Percentiles rank a stretch among this genome's conserved stretches.
Conservation (phyloP, 92 coral and sea anemone species). For the Zoanthus solanderi region DNA sequence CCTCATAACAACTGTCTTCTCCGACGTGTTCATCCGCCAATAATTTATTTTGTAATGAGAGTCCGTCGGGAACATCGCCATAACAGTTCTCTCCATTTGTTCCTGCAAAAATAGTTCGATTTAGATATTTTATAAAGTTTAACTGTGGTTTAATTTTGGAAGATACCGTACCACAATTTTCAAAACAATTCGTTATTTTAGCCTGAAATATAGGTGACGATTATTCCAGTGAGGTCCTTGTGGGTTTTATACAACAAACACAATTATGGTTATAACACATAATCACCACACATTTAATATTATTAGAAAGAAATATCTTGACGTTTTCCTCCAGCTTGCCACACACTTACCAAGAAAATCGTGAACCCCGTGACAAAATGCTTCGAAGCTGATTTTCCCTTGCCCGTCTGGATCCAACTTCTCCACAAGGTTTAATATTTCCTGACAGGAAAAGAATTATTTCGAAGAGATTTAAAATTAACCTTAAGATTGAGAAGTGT, state of each 20-base stretch:
- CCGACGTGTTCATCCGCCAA: slow-evolving; percentile 63
- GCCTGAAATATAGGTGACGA: slow-evolving; percentile 25
- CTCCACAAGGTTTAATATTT: slow-evolving; percentile 82
- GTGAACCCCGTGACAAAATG: slow-evolving; percentile 90
- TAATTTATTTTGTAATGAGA: slow-evolving; percentile 37
- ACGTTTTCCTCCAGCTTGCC: neutral
- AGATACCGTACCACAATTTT: slow-evolving; percentile 22
- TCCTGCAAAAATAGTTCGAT: slow-evolving; percentile 25
- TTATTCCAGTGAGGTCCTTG: neutral
- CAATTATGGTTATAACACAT: neutral
- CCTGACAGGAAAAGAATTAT: slow-evolving; percentile 59
- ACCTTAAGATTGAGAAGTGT: neutral
- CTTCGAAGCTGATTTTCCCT: slow-evolving; percentile 90
- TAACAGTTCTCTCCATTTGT: slow-evolving; percentile 29
- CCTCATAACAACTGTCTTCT: slow-evolving; percentile 92
- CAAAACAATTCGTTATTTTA: slow-evolving; percentile 1
- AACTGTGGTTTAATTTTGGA: neutral
- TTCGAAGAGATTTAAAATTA: neutral
- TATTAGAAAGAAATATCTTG: neutral
- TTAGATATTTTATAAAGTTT: neutral
- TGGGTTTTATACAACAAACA: slow-evolving; percentile 11
- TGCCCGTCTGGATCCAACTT: slow-evolving; percentile 91
- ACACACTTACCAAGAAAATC: slow-evolving; percentile 84
- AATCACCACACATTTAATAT: slow-evolving; percentile 14
- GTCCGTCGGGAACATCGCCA: slow-evolving; percentile 54